Evolutionary conservation across 2,113 vertebrate genomes (phyloP).

Genomic region (Petaurus breviceps): DNA sequence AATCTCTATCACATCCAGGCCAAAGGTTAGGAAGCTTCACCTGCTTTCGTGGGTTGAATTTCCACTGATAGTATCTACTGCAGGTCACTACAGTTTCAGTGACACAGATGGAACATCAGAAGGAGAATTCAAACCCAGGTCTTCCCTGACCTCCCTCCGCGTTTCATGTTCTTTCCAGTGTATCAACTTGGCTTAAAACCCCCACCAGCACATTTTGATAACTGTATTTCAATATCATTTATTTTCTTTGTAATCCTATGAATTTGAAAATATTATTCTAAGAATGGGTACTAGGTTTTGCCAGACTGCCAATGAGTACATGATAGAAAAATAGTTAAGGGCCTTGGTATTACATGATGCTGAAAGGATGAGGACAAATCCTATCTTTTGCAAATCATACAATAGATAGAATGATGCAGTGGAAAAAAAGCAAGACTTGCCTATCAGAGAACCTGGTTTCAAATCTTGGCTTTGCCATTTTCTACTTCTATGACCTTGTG

Average conservation of each 20-base stretch:
- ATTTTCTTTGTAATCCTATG: background rate
- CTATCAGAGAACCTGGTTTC: background rate
- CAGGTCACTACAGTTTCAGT: background rate
- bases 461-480: background rate
- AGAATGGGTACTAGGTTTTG: background rate
- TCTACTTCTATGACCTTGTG: background rate
- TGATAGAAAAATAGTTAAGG: background rate
- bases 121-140: background rate
- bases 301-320: background rate
- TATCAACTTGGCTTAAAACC: background rate
- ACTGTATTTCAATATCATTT: background rate
- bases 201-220: background rate
- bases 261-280: background rate
- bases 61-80: background rate
- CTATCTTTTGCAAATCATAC: background rate
- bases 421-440: background rate
- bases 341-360: background rate
- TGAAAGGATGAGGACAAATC: background rate
- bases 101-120: background rate
- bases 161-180: background rate
- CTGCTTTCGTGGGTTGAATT: background rate
- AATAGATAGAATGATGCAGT: background rate
- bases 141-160: background rate
- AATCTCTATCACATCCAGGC: background rate
- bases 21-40: background rate